These are phyloP conservation scores for Epizoanthus fatuus DNA, from an alignment of 92 coral and sea anemone species.

Conservation along the genomic window DNA sequence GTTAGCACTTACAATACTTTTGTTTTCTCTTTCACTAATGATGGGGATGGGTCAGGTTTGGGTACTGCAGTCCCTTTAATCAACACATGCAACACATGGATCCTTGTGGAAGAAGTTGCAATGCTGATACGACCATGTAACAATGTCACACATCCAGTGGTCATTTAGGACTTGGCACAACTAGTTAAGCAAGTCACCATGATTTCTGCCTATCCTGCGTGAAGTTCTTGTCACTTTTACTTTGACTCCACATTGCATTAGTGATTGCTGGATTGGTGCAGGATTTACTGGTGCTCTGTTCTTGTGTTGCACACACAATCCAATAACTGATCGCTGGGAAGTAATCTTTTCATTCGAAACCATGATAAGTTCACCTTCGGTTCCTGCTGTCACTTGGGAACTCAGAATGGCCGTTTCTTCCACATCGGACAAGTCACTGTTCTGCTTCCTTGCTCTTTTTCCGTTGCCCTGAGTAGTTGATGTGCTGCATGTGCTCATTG, in stretches of 20 bases:
- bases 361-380: neutral
- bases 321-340: slow-evolving; percentile 38
- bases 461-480: neutral
- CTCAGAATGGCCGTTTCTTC: neutral
- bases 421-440: slow-evolving; percentile 1
- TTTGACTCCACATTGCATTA: slow-evolving; percentile 36
- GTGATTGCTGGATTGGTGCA: slow-evolving; percentile 9
- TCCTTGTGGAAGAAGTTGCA: no score
- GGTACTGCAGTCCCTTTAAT: no score
- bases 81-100: no score
- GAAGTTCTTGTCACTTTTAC: slow-evolving; percentile 31
- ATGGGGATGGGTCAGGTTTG: no score
- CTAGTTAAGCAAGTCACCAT: slow-evolving; percentile 20
- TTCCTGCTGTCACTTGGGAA: neutral
- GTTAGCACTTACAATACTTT: no score
- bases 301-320: slow-evolving; percentile 22
- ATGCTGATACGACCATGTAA: slow-evolving; percentile 31
- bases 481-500: slow-evolving; percentile 1
- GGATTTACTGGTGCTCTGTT: slow-evolving; percentile 36
- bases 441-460: neutral
- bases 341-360: neutral
- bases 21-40: no score
- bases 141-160: slow-evolving; percentile 35
- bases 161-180: slow-evolving; percentile 53
- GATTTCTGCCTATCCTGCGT: neutral